A percentile compares a stretch with the other conserved stretches of the same genome.
Conservation (phyloP, 2,888 invertebrate species). For the Cyclophora punctaria region DNA sequence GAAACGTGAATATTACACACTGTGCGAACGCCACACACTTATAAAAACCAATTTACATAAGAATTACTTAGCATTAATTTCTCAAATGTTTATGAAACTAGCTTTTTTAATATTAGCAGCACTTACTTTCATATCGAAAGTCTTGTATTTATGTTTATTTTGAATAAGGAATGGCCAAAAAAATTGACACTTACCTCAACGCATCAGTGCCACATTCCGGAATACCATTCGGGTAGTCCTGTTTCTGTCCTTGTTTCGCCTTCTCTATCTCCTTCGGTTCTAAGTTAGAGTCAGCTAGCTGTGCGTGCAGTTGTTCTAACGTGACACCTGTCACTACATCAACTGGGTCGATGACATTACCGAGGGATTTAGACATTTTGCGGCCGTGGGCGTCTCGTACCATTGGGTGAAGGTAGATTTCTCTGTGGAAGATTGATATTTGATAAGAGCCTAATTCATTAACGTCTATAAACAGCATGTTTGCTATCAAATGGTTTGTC, state of each 20-base stretch:
- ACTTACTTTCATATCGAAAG: no score
- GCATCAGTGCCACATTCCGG: conserved; percentile 98
- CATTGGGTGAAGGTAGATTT: conserved; percentile 97
- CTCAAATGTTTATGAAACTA: no score
- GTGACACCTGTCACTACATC: conserved; percentile 94
- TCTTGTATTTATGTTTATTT: no score
- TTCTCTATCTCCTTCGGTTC: conserved; percentile 87
- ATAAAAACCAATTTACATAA: no score
- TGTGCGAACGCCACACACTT: no score
- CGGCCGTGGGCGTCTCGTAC: conserved; percentile 98
- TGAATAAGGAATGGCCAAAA: not conserved
- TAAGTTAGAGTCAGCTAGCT: conserved; percentile 85
- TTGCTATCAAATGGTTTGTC: no score
- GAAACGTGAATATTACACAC: no score
- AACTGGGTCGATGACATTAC: conserved; percentile 98
- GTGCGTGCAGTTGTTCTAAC: conserved; percentile 84
- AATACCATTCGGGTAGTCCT: conserved; percentile 92
- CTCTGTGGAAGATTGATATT: conserved; percentile 48
- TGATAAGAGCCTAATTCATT: no score
- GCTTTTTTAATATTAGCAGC: no score
- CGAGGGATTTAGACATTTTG: conserved; percentile 99
- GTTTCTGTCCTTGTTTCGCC: conserved; percentile 83
- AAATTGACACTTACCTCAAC: conserved; percentile 77
- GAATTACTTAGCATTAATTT: not conserved
- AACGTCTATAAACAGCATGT: no score